Evolutionary conservation across 2,113 vertebrate species (phyloP).

Genomic region (Limnothrissa miodon): DNA sequence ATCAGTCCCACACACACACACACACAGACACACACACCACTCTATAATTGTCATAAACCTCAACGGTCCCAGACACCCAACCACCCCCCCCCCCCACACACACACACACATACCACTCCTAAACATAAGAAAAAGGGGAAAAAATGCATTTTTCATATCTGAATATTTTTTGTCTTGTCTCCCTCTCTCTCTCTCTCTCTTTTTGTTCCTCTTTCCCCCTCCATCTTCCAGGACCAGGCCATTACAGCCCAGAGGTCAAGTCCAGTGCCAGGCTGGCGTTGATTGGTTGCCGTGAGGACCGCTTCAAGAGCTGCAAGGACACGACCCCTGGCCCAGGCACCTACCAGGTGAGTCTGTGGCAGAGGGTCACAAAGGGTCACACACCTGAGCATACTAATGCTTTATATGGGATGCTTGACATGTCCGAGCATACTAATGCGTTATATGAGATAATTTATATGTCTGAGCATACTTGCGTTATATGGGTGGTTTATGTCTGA

Average conservation of each 20-base stretch:
- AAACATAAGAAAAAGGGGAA: background rate
- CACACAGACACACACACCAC: too few species aligned
- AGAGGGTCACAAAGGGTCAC: background rate
- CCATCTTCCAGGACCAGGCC: constrained; percentile 63
- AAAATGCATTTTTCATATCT: background rate
- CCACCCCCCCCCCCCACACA: too few species aligned
- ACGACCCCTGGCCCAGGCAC: constrained; percentile 67
- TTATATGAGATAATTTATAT: too few species aligned
- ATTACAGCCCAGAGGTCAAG: constrained; percentile 64
- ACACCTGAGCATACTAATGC: background rate
- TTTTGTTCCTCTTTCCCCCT: background rate
- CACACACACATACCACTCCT: too few species aligned
- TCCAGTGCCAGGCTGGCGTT: constrained; percentile 56
- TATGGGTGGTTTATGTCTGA: too few species aligned
- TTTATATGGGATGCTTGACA: too few species aligned
- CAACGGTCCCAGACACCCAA: too few species aligned
- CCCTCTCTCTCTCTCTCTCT: background rate
- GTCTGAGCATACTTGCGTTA: too few species aligned
- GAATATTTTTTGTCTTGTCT: constrained; percentile 19
- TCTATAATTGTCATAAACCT: too few species aligned
- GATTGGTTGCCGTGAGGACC: constrained; percentile 62
- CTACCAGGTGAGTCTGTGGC: constrained; percentile 67
- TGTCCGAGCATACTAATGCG: too few species aligned
- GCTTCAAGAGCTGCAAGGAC: constrained; percentile 67
- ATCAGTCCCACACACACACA: too few species aligned